Conservation (phyloP, 2,888 invertebrate genomes). For the Orchestes rusci region DNA sequence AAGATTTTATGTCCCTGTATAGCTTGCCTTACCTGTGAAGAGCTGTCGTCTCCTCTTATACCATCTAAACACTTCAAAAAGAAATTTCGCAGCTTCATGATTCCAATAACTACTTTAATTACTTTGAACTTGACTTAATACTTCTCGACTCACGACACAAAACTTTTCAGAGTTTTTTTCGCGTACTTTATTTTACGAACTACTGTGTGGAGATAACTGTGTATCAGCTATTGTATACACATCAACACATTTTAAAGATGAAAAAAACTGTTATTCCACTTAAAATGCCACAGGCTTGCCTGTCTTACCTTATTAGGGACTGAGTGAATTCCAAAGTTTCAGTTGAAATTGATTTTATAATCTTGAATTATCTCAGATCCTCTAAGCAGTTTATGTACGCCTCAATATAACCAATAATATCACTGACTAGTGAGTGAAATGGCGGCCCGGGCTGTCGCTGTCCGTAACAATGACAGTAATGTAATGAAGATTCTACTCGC, state of each 20-base stretch:
- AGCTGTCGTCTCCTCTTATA: slow-evolving; percentile 40
- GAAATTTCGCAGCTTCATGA: slow-evolving; percentile 40
- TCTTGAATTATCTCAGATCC: no score
- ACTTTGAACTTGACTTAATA: slow-evolving; percentile 36
- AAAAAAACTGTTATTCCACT: slow-evolving; percentile 40
- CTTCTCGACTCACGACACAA: slow-evolving; percentile 45
- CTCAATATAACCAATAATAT: no score
- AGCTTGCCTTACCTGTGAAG: slow-evolving; percentile 44
- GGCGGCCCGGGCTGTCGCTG: no score
- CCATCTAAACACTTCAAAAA: slow-evolving; percentile 43
- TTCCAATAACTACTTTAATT: slow-evolving; percentile 32
- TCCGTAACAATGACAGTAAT: no score
- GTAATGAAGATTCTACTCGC: no score
- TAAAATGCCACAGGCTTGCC: slow-evolving; percentile 39
- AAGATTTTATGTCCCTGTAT: no score
- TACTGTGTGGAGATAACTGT: slow-evolving; percentile 31
- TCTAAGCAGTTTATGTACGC: no score
- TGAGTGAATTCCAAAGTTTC: no score
- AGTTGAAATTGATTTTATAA: no score
- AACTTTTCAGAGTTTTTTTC: slow-evolving; percentile 43
- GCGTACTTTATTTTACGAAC: slow-evolving; percentile 35
- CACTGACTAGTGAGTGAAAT: no score
- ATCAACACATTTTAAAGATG: slow-evolving; percentile 41
- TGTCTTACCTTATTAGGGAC: slow-evolving; percentile 37
- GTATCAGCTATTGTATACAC: slow-evolving; percentile 34